Evolutionary conservation across 30 jellyfish, hydroid and myxozoan genomes (phyloP), one percentile per base, ranked within the genome.

Genomic region (Aurelia aurita): DNA sequence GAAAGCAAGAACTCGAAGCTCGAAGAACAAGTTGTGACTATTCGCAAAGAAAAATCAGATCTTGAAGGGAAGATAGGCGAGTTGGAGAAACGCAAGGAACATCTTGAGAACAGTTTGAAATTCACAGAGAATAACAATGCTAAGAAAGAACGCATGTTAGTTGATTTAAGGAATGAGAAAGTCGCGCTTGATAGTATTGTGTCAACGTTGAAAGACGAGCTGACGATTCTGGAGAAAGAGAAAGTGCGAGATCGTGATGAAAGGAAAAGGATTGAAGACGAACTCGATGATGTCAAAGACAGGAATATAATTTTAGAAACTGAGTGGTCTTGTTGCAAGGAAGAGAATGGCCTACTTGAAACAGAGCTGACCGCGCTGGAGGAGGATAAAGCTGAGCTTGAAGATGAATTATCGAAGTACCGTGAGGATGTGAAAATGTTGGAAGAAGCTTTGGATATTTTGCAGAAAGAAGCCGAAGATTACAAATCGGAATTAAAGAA

Each of bases 291-390:
- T 72, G 97, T 95, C 46, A 77, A 78, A 64, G 99, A 95, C 77
- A 81, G 99, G 63, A 95, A 95, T 87, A 95, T 95, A 39, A 95
- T 95, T 49, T 76, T 95, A 27, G 99, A 95, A 64, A 95, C 99
- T 29, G 99, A 95, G 32, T 95, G 99, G 99, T 95, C 99, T 32
- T 95, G 99, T 69, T 95, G 99, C 62, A 86, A 89, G 61, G 99
- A 95, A 63, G 99, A 95, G 73, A 95, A 95, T 55, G 97, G 99
- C 49, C 75, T 95, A 69, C 85, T 95, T 54, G 99, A 95, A 67
- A 95, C 97, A 20, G 99, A 95, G 72, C 89, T 95, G 72, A 95
- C 96, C 32, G 99, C 99, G 1, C 75, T 95, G 25, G 99, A 95
- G 66, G 99, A 95, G 62, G 99, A 95, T 80, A 95, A 95, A 62